Conservation (phyloP, 2,888 invertebrate species). For the Tenthredo scrophulariae region DNA sequence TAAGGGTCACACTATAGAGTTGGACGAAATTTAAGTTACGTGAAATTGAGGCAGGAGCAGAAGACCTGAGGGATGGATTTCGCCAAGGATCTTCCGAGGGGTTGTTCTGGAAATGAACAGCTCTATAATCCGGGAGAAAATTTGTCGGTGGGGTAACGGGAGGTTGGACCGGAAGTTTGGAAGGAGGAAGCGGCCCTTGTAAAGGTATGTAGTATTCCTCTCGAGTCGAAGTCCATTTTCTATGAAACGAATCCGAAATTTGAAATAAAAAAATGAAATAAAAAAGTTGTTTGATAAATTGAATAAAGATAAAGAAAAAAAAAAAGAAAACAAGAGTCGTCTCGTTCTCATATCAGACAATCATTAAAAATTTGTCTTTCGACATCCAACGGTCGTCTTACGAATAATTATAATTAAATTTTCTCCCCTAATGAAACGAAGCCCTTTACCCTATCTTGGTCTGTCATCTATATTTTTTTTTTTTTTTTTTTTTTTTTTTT, state of each 20-base stretch:
- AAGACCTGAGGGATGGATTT: constrained; percentile 56
- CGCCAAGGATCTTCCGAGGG: constrained; percentile 59
- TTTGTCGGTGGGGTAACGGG: constrained; percentile 59
- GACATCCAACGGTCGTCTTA: too few relatives aligned
- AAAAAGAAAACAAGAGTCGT: neutral
- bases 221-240: constrained; percentile 34
- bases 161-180: constrained; percentile 64
- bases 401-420: neutral
- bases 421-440: neutral
- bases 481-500: neutral
- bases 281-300: neutral
- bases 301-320: neutral
- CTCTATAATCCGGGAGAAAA: constrained; percentile 58
- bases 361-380: neutral
- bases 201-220: constrained; percentile 59
- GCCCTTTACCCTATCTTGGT: neutral
- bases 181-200: constrained; percentile 65
- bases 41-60: constrained; percentile 5
- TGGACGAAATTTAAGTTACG: constrained; percentile 20
- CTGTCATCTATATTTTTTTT: neutral
- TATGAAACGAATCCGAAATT: neutral
- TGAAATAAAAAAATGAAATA: neutral
- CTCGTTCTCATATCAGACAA: neutral
- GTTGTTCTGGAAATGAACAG: constrained; percentile 59
- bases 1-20: neutral